Base-by-base conservation (phyloP, 1,140 invertebrate genomes). In the Tetragonula clypearis region DNA sequence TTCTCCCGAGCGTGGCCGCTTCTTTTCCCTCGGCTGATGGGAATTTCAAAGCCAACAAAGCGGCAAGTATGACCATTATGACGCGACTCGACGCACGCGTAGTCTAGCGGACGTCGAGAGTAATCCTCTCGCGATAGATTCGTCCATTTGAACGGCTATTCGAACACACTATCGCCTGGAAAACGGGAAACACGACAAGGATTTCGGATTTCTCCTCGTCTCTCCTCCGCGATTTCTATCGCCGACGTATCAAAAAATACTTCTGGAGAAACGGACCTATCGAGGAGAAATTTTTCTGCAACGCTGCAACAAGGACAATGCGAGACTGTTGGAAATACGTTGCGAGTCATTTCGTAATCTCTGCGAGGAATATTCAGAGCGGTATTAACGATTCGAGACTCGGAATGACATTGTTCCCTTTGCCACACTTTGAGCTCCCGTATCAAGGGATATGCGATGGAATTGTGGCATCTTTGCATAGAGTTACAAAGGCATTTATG, bases 401-500 rank as follows among this genome's bases (percentile, higher is more conserved):
- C n/a, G 41, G 71, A 23, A 15, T 19, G 53, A 76, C 30, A 9
- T 35, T 60, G 30, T 77, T 53, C 17, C 11, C 3, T 23, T 14
- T 5, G 49, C 1, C 19, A 62, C 8, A 49, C 26, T 78, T 78
- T 49, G 15, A 66, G 17, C 53, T 35, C n/a, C 41, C 1, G 55
- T 35, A 68, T 78, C 82, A 84, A 72, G 78, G 66, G 66, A 55
- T 30, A 21, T 23, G 19, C 12, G 66, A 72, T 72, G 77, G 75
- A 66, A 84, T 84, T 62, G 75, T n/a, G 78, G 56, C 53, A 65
- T 80, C 71, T 66, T 80, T 66, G 77, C 60, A 8, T 30, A 68
- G 5, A 53, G 23, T 49, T 79, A 58, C 75, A 84, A 79, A 84
- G 76, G 56, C 41, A 62, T 71, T 84, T 71, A 84, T 53, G 53